These are phyloP conservation scores for Amblyjoppa proteus DNA, from an alignment of 2,888 invertebrate species.

Conservation along the genomic window DNA sequence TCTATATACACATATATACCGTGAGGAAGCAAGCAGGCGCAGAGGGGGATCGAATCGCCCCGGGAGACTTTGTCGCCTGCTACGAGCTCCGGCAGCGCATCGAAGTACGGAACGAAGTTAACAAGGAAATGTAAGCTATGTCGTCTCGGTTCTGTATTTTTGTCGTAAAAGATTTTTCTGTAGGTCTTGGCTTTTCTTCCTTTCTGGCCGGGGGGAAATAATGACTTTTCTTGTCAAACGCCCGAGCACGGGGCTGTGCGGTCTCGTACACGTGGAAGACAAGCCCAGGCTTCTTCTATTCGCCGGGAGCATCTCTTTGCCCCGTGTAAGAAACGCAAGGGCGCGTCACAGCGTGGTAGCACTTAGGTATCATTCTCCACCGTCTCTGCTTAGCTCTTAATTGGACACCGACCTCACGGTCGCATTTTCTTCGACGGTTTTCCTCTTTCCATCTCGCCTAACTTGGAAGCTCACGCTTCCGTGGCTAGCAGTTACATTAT, in stretches of 20 bases:
- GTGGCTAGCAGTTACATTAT: constrained; percentile 1
- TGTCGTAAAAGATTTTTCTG: constrained; percentile 23
- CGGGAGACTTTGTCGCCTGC: constrained; percentile 22
- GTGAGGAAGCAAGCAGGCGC: not conserved
- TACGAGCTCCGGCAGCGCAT: not conserved
- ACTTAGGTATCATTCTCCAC: constrained; percentile 27
- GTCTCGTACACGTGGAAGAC: constrained; percentile 20
- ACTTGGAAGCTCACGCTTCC: not conserved
- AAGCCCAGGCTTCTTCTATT: constrained; percentile 1
- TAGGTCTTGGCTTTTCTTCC: not conserved
- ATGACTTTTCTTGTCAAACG: constrained; percentile 8
- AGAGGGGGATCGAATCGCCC: not conserved
- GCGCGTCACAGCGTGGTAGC: constrained; percentile 9
- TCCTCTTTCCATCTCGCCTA: not conserved
- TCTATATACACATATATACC: not conserved
- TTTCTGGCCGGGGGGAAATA: not conserved
- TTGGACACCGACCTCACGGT: constrained; percentile 34
- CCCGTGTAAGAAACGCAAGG: constrained; percentile 11
- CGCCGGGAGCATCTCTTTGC: constrained; percentile 22
- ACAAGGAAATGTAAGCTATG: constrained; percentile 5
- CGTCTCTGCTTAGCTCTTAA: constrained; percentile 5
- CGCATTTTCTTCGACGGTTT: not conserved
- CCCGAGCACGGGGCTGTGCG: not conserved
- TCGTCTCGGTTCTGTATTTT: constrained; percentile 1
- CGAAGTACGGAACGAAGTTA: constrained; percentile 30